phyloP scores from a whole-genome alignment of 2,113 vertebrate species.

The Orthonyx spaldingii region DNA sequence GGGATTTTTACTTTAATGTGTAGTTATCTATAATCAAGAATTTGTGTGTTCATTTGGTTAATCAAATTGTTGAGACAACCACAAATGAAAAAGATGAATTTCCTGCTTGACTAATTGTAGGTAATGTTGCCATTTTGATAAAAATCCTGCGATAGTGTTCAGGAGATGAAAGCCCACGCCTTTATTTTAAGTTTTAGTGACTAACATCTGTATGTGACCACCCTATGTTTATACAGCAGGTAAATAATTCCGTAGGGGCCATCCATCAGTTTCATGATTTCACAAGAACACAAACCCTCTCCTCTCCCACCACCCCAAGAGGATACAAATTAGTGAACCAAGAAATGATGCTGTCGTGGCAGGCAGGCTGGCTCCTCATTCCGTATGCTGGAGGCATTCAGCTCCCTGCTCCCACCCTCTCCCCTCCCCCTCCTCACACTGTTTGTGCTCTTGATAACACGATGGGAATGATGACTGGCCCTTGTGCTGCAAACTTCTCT shows the following conservation, averaged over 20 bases:
- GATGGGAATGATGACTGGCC: conserved; percentile 30
- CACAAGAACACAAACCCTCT: conserved; percentile 20
- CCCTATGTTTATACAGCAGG: conserved; percentile 7
- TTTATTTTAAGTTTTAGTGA: not conserved
- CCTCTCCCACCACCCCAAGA: conserved; percentile 24
- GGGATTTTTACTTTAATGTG: not conserved
- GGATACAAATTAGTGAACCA: conserved; percentile 54
- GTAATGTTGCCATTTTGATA: conserved; percentile 6
- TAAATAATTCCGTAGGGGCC: not conserved
- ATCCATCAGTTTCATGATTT: conserved; percentile 19
- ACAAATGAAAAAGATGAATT: not conserved
- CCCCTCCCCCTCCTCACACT: conserved; percentile 28
- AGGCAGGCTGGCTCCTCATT: conserved; percentile 51
- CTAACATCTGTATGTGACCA: conserved; percentile 19
- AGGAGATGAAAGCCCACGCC: not conserved
- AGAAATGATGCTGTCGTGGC: conserved; percentile 34
- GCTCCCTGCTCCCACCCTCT: conserved; percentile 35
- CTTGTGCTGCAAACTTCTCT: conserved; percentile 21
- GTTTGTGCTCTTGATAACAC: conserved; percentile 59
- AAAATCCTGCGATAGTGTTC: not conserved
- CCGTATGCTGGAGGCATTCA: conserved; percentile 64
- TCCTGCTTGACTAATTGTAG: not conserved
- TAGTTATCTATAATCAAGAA: not conserved
- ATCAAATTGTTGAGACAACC: not conserved
- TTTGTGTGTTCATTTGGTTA: not conserved